Base-by-base conservation (phyloP, 2,113 vertebrate species). In the Xenopus borealis region DNA sequence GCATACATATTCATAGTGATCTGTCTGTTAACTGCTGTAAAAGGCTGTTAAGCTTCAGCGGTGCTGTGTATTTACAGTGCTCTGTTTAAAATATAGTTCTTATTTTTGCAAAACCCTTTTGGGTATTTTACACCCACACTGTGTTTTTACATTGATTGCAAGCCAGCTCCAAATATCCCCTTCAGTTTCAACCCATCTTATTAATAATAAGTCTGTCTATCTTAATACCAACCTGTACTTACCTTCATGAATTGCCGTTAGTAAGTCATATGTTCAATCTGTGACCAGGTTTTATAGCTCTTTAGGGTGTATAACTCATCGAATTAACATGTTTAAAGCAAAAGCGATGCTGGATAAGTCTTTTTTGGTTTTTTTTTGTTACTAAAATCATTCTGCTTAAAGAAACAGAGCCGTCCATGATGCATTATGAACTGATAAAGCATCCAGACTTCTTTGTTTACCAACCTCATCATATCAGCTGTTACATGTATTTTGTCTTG, bases 401-500 rank as follows among this genome's bases (percentile, higher is more conserved):
- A 55, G 52, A 44, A 19, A 71, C n/a, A 9, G n/a, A 84, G 79
- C 0, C 6, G 47, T 30, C 78, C 47, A 33, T 57, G 17, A 10
- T 75, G 78, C 68, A 84, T 80, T 88, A 82, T 72, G 62, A 71
- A 65, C 50, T 17, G 79, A 77, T 79, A 86, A 67, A 78, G 85
- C 82, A 88, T 80, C 76, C 83, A 82, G 83, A 81, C 82, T 76
- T 82, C 85, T 79, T 84, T 82, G 85, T 82, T 82, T 76, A 44
- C 80, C 81, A 83, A 85, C 76, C 82, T 83, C 59, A 86, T 86
- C 78, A 82, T 79, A 80, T 83, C 52, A 72, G 82, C 74, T 65
- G 85, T 79, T 89, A 89, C 82, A 84, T 89, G 86, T 67, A 87
- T 91, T 88, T 88, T 81, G 83, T 84, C 84, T 85, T 88, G 85